Evolutionary conservation across 2,113 vertebrate genomes (phyloP).

Genomic region (Cyphomyrus plagiostoma): DNA sequence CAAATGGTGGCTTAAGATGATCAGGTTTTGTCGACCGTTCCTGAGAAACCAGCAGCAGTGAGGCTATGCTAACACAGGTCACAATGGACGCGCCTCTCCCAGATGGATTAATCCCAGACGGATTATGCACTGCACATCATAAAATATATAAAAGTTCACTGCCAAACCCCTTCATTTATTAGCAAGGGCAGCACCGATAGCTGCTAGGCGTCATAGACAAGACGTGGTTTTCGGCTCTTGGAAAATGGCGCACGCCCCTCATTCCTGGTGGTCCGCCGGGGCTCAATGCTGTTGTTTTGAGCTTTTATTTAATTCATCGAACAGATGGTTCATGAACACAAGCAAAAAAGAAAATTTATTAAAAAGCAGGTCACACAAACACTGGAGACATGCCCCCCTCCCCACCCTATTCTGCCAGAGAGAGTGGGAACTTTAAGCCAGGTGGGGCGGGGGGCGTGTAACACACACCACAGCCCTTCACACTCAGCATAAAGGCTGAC

Average conservation of each 20-base stretch:
- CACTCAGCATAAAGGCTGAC: not conserved
- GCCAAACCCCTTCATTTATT: not conserved
- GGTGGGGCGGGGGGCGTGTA: not conserved
- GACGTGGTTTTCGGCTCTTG: not conserved
- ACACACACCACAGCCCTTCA: not conserved
- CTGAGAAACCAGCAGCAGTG: not conserved
- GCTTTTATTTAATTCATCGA: slow-evolving; percentile 9
- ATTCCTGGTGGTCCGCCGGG: not conserved
- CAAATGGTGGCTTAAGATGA: not conserved
- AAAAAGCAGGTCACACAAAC: not conserved
- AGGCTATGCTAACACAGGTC: not conserved
- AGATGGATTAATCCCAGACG: not conserved
- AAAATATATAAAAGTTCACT: not conserved
- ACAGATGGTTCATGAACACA: slow-evolving; percentile 8
- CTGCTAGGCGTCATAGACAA: not conserved
- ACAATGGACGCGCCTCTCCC: not conserved
- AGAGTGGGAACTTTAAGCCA: not conserved
- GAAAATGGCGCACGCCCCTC: not conserved
- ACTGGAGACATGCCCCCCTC: not conserved
- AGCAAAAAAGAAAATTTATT: not conserved
- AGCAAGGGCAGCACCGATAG: not conserved
- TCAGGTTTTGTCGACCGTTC: not conserved
- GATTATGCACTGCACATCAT: not conserved
- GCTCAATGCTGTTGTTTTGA: not conserved
- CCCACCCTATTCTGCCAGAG: not conserved